These are phyloP conservation scores for Agrotis exclamationis DNA, from an alignment of 2,888 invertebrate genomes.

Conservation along the genomic window DNA sequence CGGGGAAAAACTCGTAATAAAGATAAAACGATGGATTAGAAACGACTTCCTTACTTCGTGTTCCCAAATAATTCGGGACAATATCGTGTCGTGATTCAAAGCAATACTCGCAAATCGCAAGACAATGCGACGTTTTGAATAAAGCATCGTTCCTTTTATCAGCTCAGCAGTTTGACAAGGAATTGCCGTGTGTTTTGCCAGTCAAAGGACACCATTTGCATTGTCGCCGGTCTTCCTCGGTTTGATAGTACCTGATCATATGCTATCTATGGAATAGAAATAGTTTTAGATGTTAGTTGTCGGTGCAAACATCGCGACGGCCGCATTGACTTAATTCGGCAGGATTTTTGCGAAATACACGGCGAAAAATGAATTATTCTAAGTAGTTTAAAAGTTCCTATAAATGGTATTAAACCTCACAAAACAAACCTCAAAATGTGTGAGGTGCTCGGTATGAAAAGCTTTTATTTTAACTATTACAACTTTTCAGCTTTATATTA, in stretches of 20 bases:
- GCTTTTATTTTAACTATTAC: too few species aligned
- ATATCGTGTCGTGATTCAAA: slow-evolving; percentile 20
- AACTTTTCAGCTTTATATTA: too few species aligned
- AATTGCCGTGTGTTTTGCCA: slow-evolving; percentile 46
- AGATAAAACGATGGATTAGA: not conserved
- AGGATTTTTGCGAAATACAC: too few species aligned
- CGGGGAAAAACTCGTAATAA: too few species aligned
- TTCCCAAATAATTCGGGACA: not conserved
- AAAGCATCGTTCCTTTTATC: slow-evolving; percentile 46
- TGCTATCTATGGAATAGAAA: slow-evolving; percentile 35
- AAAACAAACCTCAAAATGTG: too few species aligned
- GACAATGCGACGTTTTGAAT: slow-evolving; percentile 24
- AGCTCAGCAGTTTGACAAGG: slow-evolving; percentile 17
- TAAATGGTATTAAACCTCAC: too few species aligned
- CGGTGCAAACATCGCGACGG: not conserved
- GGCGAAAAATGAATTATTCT: too few species aligned
- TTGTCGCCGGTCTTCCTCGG: slow-evolving; percentile 48
- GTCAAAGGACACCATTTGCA: slow-evolving; percentile 61
- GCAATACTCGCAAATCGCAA: slow-evolving; percentile 2
- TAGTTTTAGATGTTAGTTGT: not conserved
- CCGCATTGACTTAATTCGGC: not conserved
- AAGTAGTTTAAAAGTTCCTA: too few species aligned
- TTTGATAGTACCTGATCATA: slow-evolving; percentile 35
- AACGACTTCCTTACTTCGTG: not conserved
- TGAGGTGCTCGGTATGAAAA: too few species aligned